Conservation (phyloP, 2,113 vertebrate species). For the Misgurnus anguillicaudatus region DNA sequence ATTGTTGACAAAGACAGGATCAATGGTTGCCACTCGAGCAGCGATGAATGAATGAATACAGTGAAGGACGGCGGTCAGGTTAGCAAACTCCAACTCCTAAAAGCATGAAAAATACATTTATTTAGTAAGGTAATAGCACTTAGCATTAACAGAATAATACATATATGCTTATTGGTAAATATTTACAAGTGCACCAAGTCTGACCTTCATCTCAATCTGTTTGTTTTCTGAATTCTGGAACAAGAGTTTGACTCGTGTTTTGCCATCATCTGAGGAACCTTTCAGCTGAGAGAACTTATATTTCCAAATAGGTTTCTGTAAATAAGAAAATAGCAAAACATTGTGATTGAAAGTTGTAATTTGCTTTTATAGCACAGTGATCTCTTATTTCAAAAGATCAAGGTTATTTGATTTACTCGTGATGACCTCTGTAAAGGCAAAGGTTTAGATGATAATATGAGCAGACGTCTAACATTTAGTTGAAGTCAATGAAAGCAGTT, state of each 20-base stretch:
- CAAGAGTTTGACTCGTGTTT: constrained; percentile 87
- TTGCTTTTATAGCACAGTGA: not conserved
- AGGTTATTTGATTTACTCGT: no score
- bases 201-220: constrained; percentile 94
- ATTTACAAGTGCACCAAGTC: not conserved
- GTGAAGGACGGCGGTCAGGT: constrained; percentile 87
- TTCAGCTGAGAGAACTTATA: constrained; percentile 96
- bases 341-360: not conserved
- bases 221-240: constrained; percentile 89
- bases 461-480: not conserved
- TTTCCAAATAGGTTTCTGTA: constrained; percentile 83
- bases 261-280: constrained; percentile 93
- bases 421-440: no score
- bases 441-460: no score
- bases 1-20: constrained; percentile 84
- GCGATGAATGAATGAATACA: constrained; percentile 93
- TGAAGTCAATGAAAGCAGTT: not conserved
- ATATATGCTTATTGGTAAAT: not conserved
- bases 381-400: not conserved
- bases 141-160: not conserved
- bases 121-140: no score
- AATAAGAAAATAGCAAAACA: constrained; percentile 37
- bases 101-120: not conserved
- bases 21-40: constrained; percentile 92
- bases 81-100: constrained; percentile 91